Evolutionary conservation across 2,888 invertebrate genomes (phyloP), one percentile per base, ranked within the genome.

Genomic region (Carabus problematicus): DNA sequence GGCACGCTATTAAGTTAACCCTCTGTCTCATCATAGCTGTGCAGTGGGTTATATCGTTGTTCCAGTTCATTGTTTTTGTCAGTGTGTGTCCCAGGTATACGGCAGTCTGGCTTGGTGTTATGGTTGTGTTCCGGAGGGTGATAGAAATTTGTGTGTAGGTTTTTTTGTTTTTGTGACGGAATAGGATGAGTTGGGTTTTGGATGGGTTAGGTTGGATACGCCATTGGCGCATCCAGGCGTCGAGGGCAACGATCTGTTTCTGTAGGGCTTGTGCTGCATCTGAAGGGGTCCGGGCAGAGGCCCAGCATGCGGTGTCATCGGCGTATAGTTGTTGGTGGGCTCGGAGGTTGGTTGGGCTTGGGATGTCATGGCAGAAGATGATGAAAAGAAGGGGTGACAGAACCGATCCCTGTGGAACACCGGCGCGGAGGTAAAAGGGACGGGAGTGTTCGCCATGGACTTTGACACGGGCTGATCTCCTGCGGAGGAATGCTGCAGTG

Each of bases 251-350:
- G 14, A 41, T 40, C 11, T 41, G 12, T 40, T 16, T 6, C 12
- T 59, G 59, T 41, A 59, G 41, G 6, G 7, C 6, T 1, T n/a
- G n/a, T n/a, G n/a, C n/a, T n/a, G n/a, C n/a, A n/a, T n/a, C n/a
- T 40, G 14, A 12, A 8, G 39, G 59, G 11, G 7, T 6, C 1
- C 3, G 11, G 8, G 40, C 59, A 8, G 11, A n/a, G 14, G 41
- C n/a, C 59, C 59, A 59, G 41, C n/a, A 41, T 0, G 41, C 59
- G 16, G 59, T 59, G 41, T 59, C 59, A 16, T 59, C 59, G 1
- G 59, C 59, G 41, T 41, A 59, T 59, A 41, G 59, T 41, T 59
- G 59, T 11, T n/a, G 7, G 29, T 6, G 3, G 8, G 8, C 8
- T 8, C 12, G n/a, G 6, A 7, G 1, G 7, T 8, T n/a, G n/a